Conservation (phyloP, 2,888 invertebrate species). For the Sminthurinus aureus region DNA sequence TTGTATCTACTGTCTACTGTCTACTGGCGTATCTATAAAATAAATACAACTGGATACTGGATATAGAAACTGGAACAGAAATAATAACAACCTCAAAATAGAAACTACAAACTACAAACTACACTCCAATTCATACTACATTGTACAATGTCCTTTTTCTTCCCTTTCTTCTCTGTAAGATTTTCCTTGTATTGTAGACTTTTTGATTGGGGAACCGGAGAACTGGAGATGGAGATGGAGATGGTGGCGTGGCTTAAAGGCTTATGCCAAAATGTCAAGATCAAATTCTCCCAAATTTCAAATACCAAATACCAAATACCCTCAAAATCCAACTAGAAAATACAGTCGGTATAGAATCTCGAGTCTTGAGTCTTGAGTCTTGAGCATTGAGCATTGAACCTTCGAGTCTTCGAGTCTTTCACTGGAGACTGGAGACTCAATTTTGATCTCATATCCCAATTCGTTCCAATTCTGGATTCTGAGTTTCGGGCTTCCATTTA, state of each 20-base stretch:
- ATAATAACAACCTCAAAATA: no score
- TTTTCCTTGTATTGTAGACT: neutral
- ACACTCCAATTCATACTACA: neutral
- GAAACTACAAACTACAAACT: no score
- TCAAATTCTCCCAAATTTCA: neutral
- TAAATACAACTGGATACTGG: no score
- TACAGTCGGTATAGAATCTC: neutral
- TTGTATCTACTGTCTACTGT: no score
- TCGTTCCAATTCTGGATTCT: no score
- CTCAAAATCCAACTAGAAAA: neutral
- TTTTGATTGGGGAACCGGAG: neutral
- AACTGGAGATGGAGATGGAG: neutral
- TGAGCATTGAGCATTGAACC: no score
- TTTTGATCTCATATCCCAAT: neutral
- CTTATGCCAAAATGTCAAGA: slow-evolving; percentile 6
- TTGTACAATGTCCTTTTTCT: neutral
- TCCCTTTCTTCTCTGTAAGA: neutral
- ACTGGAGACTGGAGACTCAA: neutral
- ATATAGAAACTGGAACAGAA: no score
- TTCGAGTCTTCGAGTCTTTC: neutral
- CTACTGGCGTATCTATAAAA: no score
- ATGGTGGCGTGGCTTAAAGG: neutral
- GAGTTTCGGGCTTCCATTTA: neutral
- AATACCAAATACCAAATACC: neutral
- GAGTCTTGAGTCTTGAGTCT: neutral